Conservation (phyloP, 37 sponge, comb jelly and placozoan species). For the Sycon ciliatum region DNA sequence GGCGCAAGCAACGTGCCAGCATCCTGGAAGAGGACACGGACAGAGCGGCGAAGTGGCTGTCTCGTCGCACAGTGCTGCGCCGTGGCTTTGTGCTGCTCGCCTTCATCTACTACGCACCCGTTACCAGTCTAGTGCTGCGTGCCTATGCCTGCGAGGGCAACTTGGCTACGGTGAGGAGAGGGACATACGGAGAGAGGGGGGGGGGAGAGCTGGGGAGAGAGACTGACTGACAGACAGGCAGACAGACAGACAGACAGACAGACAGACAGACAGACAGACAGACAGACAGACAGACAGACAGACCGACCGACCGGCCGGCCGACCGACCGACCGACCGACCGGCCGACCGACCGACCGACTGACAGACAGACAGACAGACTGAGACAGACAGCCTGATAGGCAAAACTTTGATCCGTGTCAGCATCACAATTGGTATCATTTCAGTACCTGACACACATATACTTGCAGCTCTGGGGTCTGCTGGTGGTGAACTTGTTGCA, state of each 20-base stretch:
- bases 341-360: not conserved
- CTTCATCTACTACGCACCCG: constrained; percentile 1
- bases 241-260: not conserved
- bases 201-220: not conserved
- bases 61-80: not conserved
- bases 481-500: too few species aligned
- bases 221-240: not conserved
- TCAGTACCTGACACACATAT: too few species aligned
- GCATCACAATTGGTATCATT: too few species aligned
- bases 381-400: too few species aligned
- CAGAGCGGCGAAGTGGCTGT: not conserved
- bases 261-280: not conserved
- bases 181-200: not conserved
- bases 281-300: not conserved
- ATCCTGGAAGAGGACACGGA: too few species aligned
- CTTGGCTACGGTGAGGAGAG: not conserved
- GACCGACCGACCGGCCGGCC: not conserved
- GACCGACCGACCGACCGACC: not conserved
- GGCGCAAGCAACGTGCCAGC: too few species aligned
- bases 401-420: too few species aligned
- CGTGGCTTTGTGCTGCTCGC: not conserved
- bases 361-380: not conserved
- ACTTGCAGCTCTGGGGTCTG: too few species aligned
- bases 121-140: not conserved
- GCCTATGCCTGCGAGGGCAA: not conserved